phyloP scores from a whole-genome alignment of 2,888 invertebrate genomes.

The Nemoura dubitans region DNA sequence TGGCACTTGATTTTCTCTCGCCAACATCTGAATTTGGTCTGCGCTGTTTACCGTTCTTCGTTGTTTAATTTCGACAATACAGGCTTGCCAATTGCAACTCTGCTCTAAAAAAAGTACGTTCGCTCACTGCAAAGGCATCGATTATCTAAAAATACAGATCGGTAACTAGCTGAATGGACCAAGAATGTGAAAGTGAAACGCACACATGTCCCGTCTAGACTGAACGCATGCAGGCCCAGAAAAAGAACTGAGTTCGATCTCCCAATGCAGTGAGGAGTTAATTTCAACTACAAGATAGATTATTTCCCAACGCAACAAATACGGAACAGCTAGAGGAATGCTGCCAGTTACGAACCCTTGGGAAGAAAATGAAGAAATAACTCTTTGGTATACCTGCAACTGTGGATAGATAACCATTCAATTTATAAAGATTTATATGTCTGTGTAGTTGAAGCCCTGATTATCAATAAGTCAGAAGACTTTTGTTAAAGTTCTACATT shows the following conservation, averaged over 20 bases:
- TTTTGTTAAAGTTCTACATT: background rate
- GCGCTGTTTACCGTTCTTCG: too few species aligned
- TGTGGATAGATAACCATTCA: background rate
- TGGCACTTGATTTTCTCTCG: too few species aligned
- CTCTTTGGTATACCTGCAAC: background rate
- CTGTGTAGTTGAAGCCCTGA: background rate
- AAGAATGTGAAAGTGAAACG: background rate
- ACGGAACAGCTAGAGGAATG: background rate
- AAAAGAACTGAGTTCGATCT: background rate
- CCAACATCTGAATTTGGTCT: too few species aligned
- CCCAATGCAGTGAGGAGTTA: background rate
- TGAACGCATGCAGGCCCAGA: background rate
- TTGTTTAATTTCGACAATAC: background rate
- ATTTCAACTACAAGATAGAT: slow-evolving; percentile 5
- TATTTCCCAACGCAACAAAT: background rate
- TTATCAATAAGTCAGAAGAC: slow-evolving; percentile 14
- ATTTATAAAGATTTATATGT: slow-evolving; percentile 8
- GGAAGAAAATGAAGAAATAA: background rate
- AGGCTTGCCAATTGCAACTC: background rate
- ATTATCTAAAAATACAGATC: slow-evolving; percentile 26
- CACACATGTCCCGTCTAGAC: slow-evolving; percentile 18
- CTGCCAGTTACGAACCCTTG: background rate
- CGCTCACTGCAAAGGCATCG: background rate
- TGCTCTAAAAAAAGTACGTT: background rate
- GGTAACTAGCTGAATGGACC: slow-evolving; percentile 29